A percentile compares a stretch with the other conserved stretches of the same genome.
phyloP scores from a whole-genome alignment of 2,888 invertebrate genomes.

The Volucella bombylans region DNA sequence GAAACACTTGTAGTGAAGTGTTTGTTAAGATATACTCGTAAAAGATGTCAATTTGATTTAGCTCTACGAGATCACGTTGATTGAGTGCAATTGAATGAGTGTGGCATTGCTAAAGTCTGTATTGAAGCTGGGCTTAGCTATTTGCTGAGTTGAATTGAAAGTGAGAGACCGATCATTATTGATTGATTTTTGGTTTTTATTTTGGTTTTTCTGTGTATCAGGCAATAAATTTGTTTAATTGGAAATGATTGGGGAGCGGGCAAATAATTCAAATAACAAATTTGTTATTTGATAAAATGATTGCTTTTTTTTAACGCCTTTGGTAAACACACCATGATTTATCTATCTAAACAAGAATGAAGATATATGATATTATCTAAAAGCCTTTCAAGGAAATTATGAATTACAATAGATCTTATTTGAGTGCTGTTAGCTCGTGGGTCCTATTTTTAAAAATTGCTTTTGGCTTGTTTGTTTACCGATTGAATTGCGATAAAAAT shows the following conservation, averaged over 20 bases:
- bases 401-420: too few relatives aligned
- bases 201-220: background rate
- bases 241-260: background rate
- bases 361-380: too few relatives aligned
- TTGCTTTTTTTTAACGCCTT: too few relatives aligned
- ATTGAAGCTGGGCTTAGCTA: conserved; percentile 20
- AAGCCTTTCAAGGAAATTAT: too few relatives aligned
- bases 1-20: conserved; percentile 8
- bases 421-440: too few relatives aligned
- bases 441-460: too few relatives aligned
- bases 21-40: conserved; percentile 12
- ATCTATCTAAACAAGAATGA: too few relatives aligned
- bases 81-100: conserved; percentile 30
- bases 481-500: too few relatives aligned
- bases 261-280: background rate
- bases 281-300: too few relatives aligned
- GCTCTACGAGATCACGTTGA: conserved; percentile 42
- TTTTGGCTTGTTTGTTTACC: too few relatives aligned
- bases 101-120: background rate
- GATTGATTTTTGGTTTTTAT: conserved; percentile 20
- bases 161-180: conserved; percentile 2
- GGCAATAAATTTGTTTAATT: background rate
- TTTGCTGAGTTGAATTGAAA: background rate
- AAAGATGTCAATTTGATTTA: conserved; percentile 38
- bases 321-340: too few relatives aligned